Evolutionary conservation across 2,888 invertebrate genomes (phyloP).

Genomic region (Yponomeuta sedellus): DNA sequence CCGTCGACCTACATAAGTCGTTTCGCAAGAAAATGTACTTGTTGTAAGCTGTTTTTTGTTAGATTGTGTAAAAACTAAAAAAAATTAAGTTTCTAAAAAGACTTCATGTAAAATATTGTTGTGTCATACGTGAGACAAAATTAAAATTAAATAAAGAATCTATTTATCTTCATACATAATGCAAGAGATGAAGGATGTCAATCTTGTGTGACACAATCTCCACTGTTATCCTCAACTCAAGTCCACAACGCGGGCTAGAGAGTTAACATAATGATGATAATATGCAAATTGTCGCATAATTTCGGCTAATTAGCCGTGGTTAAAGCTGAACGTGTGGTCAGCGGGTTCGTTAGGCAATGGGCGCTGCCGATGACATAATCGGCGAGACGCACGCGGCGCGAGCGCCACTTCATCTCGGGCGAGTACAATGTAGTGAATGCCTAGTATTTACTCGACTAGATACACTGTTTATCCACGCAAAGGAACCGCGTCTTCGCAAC

Average conservation of each 20-base stretch:
- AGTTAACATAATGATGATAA: neutral
- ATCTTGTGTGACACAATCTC: conserved; percentile 1
- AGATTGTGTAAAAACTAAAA: neutral
- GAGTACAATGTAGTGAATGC: too few relatives aligned
- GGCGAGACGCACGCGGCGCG: neutral
- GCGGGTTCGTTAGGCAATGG: neutral
- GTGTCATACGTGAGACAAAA: neutral
- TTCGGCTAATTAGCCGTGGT: neutral
- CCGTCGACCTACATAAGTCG: neutral
- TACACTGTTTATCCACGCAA: neutral
- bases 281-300: conserved; percentile 1
- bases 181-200: neutral
- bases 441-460: neutral
- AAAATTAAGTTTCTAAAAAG: conserved; percentile 6
- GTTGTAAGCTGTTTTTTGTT: neutral
- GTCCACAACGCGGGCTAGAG: neutral
- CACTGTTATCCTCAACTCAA: neutral
- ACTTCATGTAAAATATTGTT: neutral
- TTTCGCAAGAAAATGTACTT: neutral
- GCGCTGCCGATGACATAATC: neutral
- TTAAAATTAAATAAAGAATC: neutral
- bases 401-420: neutral
- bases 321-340: neutral
- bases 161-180: neutral
- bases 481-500: too few relatives aligned